These are phyloP conservation scores for Drosophila tanythrix DNA, from an alignment of 2,888 invertebrate species.

Conservation along the genomic window DNA sequence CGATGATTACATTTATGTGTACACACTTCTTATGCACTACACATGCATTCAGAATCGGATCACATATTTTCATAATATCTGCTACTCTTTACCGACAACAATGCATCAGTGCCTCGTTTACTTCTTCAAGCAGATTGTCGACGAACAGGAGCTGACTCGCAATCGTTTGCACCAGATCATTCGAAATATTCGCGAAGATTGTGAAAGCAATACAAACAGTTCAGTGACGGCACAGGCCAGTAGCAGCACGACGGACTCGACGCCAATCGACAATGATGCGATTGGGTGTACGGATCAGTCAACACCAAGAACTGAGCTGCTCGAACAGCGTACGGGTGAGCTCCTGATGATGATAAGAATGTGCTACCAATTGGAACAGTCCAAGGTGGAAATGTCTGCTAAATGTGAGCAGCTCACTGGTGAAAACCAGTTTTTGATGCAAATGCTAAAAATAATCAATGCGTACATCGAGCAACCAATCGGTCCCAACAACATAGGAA, in stretches of 20 bases:
- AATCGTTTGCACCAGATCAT: conserved; percentile 72
- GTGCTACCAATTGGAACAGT: no score
- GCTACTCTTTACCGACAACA: conserved; percentile 72
- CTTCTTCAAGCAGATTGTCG: conserved; percentile 77
- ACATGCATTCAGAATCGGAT: conserved; percentile 80
- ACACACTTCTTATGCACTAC: conserved; percentile 83
- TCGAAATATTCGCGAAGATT: conserved; percentile 43
- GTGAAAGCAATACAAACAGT: background rate
- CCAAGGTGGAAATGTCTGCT: no score
- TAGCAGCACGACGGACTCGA: background rate
- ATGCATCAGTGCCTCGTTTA: conserved; percentile 75
- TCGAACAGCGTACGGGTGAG: no score
- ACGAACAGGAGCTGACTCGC: conserved; percentile 62
- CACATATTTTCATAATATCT: conserved; percentile 79
- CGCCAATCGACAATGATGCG: conserved; percentile 6
- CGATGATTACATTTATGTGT: conserved; percentile 81
- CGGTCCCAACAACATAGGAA: no score
- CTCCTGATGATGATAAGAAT: no score
- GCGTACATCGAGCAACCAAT: no score
- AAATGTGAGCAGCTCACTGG: no score
- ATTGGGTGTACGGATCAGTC: background rate
- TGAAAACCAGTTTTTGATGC: no score
- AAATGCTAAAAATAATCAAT: no score
- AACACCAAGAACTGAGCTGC: no score
- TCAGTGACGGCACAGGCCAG: background rate